Percentiles rank a stretch among this genome's conserved stretches.
These are phyloP conservation scores for Prinia subflava DNA, from an alignment of 2,113 vertebrate genomes.

Conservation along the genomic window DNA sequence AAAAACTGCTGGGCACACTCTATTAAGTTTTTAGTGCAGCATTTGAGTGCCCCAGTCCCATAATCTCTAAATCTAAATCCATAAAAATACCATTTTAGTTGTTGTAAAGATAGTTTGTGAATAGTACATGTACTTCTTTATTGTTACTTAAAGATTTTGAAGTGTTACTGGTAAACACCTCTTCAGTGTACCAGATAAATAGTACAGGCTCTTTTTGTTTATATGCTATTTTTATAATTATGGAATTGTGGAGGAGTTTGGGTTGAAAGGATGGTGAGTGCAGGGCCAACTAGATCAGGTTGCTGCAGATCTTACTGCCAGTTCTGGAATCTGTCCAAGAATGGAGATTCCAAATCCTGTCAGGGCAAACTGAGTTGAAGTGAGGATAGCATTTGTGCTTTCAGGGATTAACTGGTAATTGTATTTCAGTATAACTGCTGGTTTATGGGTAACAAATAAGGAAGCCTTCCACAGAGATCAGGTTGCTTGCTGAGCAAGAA, in stretches of 20 bases:
- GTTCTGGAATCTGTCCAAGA: background rate
- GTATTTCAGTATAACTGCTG: background rate
- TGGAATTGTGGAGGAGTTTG: background rate
- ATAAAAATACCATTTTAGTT: background rate
- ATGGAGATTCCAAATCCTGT: background rate
- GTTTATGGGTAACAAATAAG: background rate
- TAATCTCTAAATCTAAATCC: background rate
- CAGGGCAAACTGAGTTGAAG: background rate
- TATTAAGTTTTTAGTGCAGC: background rate
- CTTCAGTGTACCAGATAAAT: background rate
- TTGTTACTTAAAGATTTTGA: background rate
- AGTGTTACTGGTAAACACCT: background rate
- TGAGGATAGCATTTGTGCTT: background rate
- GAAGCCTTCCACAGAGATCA: background rate
- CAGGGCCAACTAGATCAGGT: background rate
- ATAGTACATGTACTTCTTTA: background rate
- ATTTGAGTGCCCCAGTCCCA: background rate
- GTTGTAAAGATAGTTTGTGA: background rate
- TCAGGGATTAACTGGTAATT: background rate
- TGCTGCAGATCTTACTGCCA: background rate
- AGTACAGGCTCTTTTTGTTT: background rate
- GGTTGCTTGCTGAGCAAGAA: background rate
- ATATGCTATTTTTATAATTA: background rate
- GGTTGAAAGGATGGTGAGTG: background rate
- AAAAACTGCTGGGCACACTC: background rate